Base-by-base conservation (phyloP, 2,113 vertebrate genomes). In the Corynorhinus townsendii region DNA sequence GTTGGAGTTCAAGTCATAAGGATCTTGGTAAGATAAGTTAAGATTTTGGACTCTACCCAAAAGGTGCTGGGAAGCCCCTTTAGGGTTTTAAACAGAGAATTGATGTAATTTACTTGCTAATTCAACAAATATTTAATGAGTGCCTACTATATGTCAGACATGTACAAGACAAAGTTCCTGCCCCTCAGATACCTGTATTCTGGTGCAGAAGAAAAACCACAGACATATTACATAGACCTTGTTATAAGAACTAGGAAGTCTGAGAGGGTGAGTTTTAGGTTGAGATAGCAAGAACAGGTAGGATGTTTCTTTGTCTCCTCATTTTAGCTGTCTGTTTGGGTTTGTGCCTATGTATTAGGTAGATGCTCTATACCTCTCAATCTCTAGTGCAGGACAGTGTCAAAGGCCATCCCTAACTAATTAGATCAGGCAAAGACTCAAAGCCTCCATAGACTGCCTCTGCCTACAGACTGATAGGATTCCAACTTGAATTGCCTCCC, bases 61-160 rank as follows among this genome's bases (percentile, higher is more conserved):
- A 90, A 79, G 45, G n/a, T 82, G 16, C 62, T 72, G 35, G 19
- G 71, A 94, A 79, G 47, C 30, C 59, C 85, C 24, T 85, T 12
- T 4, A 64, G 77, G 26, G 62, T 82, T 89, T 79, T 95, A 79
- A 79, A 89, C 59, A 28, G 24, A 28, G 24, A 94, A 91, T 2
- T 64, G 30, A 64, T 43, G 77, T 59, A 49, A 83, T 54, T 73
- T 92, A 95, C 47, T 94, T 88, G 28, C 8, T 49, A 88, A 88
- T 45, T 92, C 20, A 91, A 91, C 38, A 69, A 93, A 84, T 49
- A 96, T 62, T 91, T 94, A 84, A 80, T 66, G 26, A 92, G 19
- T 52, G 47, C 7, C 28, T 64, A 79, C 69, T 56, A 80, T 28
- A 76, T 12, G 28, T 26, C 30, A 80, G 33, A 38, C 9, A 90